Percentiles rank a stretch among this genome's conserved stretches.
Evolutionary conservation across 2,113 vertebrate genomes (phyloP).

Genomic region (Sapayoa aenigma): DNA sequence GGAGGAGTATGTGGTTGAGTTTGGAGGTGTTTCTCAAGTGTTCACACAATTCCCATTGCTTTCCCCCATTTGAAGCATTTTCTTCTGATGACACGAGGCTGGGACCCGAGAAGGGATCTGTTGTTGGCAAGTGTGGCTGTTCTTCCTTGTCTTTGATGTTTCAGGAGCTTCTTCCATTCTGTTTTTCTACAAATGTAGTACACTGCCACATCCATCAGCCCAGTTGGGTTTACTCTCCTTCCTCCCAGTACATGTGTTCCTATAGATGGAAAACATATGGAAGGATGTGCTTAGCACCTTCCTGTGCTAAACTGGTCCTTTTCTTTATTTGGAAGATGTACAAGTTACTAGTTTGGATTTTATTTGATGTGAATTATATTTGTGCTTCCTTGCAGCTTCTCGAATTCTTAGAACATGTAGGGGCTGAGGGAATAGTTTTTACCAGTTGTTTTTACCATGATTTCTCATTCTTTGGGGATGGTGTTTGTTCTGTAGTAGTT

Average conservation of each 20-base stretch:
- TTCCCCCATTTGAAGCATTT: not conserved
- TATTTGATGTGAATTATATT: not conserved
- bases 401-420: not conserved
- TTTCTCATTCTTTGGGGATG: not conserved
- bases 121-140: not conserved
- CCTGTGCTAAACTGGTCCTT: not conserved
- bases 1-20: not conserved
- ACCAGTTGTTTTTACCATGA: not conserved
- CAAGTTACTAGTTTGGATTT: not conserved
- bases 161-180: not conserved
- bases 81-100: not conserved
- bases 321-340: not conserved
- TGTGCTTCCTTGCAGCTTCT: not conserved
- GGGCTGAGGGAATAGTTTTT: not conserved
- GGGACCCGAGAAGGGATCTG: not conserved
- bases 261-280: not conserved
- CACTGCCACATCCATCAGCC: not conserved
- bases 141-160: not conserved
- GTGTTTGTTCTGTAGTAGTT: not conserved
- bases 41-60: not conserved
- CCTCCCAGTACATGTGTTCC: not conserved
- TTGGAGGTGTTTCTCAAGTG: not conserved
- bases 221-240: not conserved
- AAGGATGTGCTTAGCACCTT: not conserved
- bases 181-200: not conserved